phyloP scores from a whole-genome alignment of 2,797 vertebrate genomes.

The Gobio occitaniae region DNA sequence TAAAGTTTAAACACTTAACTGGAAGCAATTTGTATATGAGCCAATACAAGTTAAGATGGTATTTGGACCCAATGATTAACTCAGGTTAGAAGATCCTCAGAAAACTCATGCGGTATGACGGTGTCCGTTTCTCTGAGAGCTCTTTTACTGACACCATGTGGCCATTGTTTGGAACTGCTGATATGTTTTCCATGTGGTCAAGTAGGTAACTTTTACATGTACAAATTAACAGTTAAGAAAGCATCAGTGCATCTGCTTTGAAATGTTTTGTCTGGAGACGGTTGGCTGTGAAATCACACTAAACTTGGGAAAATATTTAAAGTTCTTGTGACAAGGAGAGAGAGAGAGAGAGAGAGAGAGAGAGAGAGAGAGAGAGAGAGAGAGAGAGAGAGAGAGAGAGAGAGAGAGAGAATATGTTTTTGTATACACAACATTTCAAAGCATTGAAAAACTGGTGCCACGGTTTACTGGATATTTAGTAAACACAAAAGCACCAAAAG shows the following conservation, averaged over 20 bases:
- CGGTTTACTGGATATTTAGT: slow-evolving; percentile 71
- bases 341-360: background rate
- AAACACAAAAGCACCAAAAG: slow-evolving; percentile 68
- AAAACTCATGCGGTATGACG: background rate
- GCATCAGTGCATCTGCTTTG: background rate
- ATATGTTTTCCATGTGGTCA: background rate
- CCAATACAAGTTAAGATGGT: background rate
- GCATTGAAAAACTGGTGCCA: slow-evolving; percentile 56
- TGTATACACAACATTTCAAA: slow-evolving; percentile 76
- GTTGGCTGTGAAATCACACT: background rate
- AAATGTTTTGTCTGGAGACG: background rate
- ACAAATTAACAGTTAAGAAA: background rate
- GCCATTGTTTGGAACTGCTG: background rate
- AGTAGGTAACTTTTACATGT: background rate
- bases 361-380: background rate
- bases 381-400: background rate
- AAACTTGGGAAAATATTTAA: background rate
- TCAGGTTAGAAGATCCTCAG: background rate
- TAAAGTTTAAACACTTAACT: background rate
- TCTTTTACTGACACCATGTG: slow-evolving; percentile 39
- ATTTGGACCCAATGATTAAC: background rate
- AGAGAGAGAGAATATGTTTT: slow-evolving; percentile 29
- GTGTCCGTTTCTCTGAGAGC: background rate
- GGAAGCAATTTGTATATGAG: background rate
- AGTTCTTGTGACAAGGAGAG: background rate